Conservation (phyloP, 1,140 invertebrate genomes). For the Octopus sinensis region DNA sequence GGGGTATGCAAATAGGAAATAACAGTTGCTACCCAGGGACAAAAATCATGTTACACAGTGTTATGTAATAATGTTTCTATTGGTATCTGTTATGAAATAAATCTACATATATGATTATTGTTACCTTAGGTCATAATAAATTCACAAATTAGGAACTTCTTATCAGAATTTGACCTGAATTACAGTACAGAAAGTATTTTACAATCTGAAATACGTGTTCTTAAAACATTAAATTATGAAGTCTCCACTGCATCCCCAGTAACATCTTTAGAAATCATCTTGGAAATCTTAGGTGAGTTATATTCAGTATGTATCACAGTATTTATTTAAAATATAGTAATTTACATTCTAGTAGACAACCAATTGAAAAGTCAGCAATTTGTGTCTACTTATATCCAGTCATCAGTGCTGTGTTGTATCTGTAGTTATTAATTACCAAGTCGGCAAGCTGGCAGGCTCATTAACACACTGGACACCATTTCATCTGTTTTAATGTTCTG, state of each 20-base stretch:
- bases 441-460: background rate
- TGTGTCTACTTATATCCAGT: background rate
- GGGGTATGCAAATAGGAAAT: too few relatives aligned
- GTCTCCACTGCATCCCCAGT: conserved; percentile 37
- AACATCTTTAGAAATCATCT: conserved; percentile 45
- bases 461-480: background rate
- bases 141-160: conserved; percentile 30
- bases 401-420: background rate
- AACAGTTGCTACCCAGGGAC: too few relatives aligned
- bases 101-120: conserved; percentile 1
- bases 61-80: background rate
- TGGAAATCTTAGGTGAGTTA: conserved; percentile 46
- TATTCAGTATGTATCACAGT: background rate
- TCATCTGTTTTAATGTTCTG: too few relatives aligned
- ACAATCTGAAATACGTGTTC: conserved; percentile 52
- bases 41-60: too few relatives aligned
- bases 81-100: background rate
- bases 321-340: conserved; percentile 23
- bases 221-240: conserved; percentile 49
- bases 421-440: background rate
- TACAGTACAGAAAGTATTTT: conserved; percentile 48
- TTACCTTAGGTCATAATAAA: conserved; percentile 39
- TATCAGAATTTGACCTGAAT: conserved; percentile 39
- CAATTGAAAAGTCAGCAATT: conserved; percentile 23
- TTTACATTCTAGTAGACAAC: conserved; percentile 34